Percentiles rank a stretch among this genome's conserved stretches.
These are phyloP conservation scores for Epizoanthus ramosus DNA, from an alignment of 92 coral and sea anemone species.

Conservation along the genomic window DNA sequence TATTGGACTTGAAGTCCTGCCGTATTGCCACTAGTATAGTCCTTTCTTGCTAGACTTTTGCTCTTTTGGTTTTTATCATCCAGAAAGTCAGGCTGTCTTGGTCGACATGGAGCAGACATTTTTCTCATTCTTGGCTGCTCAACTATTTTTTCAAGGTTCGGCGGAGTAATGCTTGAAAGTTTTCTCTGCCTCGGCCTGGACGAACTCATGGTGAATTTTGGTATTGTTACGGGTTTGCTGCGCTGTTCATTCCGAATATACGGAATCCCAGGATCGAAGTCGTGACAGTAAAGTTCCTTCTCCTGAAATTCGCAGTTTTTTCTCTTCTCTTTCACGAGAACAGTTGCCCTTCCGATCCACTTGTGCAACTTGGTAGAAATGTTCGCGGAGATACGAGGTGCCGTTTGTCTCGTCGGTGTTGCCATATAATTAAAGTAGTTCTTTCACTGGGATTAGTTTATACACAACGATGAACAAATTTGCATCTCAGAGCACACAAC, in stretches of 20 bases:
- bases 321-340: slow-evolving; percentile 8
- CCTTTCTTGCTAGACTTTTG: slow-evolving; percentile 12
- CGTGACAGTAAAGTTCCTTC: not conserved
- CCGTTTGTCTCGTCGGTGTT: not conserved
- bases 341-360: slow-evolving; percentile 26
- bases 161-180: slow-evolving; percentile 11
- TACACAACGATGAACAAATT: slow-evolving; percentile 16
- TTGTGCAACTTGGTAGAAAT: slow-evolving; percentile 10
- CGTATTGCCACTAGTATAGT: not conserved
- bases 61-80: not conserved
- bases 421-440: slow-evolving; percentile 21
- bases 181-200: slow-evolving; percentile 21
- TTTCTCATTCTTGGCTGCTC: slow-evolving; percentile 26
- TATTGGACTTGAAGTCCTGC: not conserved
- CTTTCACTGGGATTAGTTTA: slow-evolving; percentile 2
- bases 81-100: not conserved
- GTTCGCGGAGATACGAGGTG: slow-evolving; percentile 15
- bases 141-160: slow-evolving; percentile 21
- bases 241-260: not conserved
- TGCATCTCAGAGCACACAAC: slow-evolving; percentile 37
- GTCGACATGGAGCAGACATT: slow-evolving; percentile 38
- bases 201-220: slow-evolving; percentile 23
- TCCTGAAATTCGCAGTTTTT: not conserved
- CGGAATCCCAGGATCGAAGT: not conserved
- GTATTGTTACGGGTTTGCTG: not conserved